Conservation (phyloP, 2,113 vertebrate species). For the Hystrix cristata region DNA sequence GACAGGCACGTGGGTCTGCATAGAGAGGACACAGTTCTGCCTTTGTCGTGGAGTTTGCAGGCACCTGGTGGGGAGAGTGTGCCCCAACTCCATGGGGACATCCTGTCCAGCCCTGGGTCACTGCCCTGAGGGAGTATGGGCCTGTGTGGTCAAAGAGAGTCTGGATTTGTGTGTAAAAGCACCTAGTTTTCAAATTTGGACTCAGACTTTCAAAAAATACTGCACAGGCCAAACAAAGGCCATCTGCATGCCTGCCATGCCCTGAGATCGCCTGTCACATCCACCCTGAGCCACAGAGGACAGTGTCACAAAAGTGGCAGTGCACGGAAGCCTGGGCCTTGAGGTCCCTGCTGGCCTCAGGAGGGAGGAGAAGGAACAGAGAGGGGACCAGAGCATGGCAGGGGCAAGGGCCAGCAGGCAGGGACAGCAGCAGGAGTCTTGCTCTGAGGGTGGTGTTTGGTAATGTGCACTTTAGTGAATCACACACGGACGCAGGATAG, state of each 20-base stretch:
- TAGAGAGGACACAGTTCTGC: not conserved
- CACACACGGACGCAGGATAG: not conserved
- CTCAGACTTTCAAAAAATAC: not conserved
- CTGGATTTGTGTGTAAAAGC: not conserved
- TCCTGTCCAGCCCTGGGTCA: accelerated
- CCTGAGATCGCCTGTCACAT: not conserved
- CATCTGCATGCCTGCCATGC: accelerated
- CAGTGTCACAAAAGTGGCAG: not conserved
- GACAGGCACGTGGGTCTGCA: not conserved
- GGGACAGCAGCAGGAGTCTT: not conserved
- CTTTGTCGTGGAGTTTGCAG: not conserved
- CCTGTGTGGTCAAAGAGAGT: not conserved
- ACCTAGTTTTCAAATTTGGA: slow-evolving; percentile 37
- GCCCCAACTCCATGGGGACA: not conserved
- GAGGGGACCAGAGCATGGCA: not conserved
- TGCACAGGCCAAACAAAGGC: not conserved
- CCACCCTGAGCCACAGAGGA: not conserved
- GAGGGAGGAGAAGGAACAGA: no score
- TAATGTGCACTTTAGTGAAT: not conserved
- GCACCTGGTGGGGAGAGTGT: accelerated
- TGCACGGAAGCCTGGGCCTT: not conserved
- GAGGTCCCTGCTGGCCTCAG: not conserved
- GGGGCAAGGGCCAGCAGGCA: not conserved
- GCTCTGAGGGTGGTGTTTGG: not conserved
- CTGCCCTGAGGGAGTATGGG: not conserved